Base-by-base conservation (phyloP, 2,888 invertebrate species). In the Lithosia quadra region DNA sequence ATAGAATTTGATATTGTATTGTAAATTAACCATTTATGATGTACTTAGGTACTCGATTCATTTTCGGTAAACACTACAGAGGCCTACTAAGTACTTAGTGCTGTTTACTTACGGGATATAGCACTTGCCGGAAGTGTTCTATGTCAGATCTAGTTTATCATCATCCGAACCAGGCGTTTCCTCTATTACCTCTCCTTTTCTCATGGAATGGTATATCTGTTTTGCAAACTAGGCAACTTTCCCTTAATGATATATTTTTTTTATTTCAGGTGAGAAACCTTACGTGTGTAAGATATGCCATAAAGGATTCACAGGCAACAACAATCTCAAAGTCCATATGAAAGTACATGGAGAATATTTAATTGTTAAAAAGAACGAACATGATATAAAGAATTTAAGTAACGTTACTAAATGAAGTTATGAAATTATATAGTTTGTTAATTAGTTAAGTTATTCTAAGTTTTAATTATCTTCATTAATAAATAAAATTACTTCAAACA, bases 271-370 rank as follows among this genome's bases (percentile, higher is more conserved):
- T 43, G 92, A 90, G 76, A 90, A 90, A 53, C 95, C 94, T 0
- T 94, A 91, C 63, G 90, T 90, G 0, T 95, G 95, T 78, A 86
- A 86, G 63, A 79, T 91, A 43, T 95, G 95, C 74, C 75, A 77
- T n/a, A 92, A 90, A 79, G 91, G 87, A 0, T 95, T 94, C 73
- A 92, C 91, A 1, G 92, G 89, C 21, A 85, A 84, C 9, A 72
- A 91, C 71, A 95, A 94, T 76, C 82, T 94, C 24, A 94, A 93
- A 78, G 85, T 92, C 36, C 95, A 95, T 71, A 90, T 95, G 91
- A 86, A 90, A 76, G 91, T 95, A 0, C 95, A 95, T 69, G 91
- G 92, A 1, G 91, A 89, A 85, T 83, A 87, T 65, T 73, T 91
- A 22, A 83, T 93, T 49, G 82, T 83, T 34, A 90, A 85, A 66